These are phyloP conservation scores for Trachelipus rathkii DNA, from an alignment of 1,140 invertebrate species.

Conservation along the genomic window DNA sequence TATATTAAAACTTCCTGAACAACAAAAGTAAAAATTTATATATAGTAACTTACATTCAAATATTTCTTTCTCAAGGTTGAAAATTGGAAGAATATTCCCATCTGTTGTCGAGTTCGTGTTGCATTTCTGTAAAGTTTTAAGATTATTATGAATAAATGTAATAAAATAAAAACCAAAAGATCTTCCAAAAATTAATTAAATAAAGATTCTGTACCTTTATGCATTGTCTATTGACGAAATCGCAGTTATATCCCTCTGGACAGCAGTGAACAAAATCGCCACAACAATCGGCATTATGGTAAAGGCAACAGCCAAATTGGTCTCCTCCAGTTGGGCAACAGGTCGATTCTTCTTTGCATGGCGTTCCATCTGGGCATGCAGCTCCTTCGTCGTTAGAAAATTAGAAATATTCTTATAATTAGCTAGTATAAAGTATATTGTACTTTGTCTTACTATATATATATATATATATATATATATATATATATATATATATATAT, in stretches of 20 bases:
- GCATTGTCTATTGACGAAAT: conserved; percentile 13
- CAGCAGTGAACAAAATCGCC: conserved; percentile 48
- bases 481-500: conserved; percentile 5
- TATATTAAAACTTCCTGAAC: no score
- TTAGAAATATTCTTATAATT: conserved; percentile 12
- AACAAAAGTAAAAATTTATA: no score
- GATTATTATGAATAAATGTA: no score
- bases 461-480: background rate
- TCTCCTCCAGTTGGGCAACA: conserved; percentile 41
- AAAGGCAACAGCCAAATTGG: conserved; percentile 47
- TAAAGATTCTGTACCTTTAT: no score
- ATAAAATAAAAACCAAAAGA: no score
- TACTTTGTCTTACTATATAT: no score
- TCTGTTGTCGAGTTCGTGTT: no score
- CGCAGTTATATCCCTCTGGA: conserved; percentile 47
- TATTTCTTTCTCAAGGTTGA: no score
- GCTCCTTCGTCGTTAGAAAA: conserved; percentile 27
- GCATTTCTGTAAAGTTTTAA: no score
- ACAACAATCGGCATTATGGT: conserved; percentile 49
- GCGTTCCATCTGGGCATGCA: conserved; percentile 45
- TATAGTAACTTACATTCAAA: no score
- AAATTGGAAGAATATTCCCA: no score
- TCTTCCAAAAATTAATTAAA: no score
- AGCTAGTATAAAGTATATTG: conserved; percentile 12
- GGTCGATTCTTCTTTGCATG: conserved; percentile 43